Evolutionary conservation across 2,113 vertebrate species (phyloP), one percentile per base, ranked within the genome.

Genomic region (Pantherophis guttatus): DNA sequence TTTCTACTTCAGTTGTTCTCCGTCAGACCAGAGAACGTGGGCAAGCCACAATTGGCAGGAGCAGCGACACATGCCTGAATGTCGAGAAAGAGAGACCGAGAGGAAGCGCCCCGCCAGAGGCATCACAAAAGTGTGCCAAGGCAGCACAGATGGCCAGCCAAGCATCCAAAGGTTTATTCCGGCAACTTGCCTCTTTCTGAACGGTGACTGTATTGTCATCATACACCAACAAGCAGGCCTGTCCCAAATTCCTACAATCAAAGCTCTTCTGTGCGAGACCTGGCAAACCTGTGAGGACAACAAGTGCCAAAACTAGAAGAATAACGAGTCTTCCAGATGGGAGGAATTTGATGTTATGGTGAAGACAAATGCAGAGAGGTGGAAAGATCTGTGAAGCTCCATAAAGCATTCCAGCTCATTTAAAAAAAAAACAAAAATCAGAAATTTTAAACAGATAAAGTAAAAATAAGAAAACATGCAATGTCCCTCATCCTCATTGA

Each of bases 1-100:
- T 93, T 95, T 95, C 93, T 87, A 91, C 70, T 39, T 53, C 53
- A 55, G 81, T 24, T n/a, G 90, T 58, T 94, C 55, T 57, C 70
- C 92, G 86, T 90, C 93, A 92, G 85, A 48, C 0, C 29, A 92
- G 19, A 59, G 92, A n/a, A 17, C 33, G 33, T 33, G 11, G 86
- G 10, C 86, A 33, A 29, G 12, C 52, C 59, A 48, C 52, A 90
- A 62, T 17, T 3, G 70, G 29, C 86, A 19, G 13, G 8, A n/a
- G 92, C 11, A 24, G 54, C 57, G 21, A 53, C 87, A 29, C 7
- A 0, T 50, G 0, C 44, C 55, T 53, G 8, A 29, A 91, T 58
- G 87, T 44, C 6, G 52, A 52, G 15, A 26, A 17, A 19, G 1
- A 33, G 75, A 19, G 24, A 52, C 26, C 8, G n/a, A 75, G 44